Evolutionary conservation across 2,113 vertebrate species (phyloP).

Genomic region (cat (Felis catus)): F.catus_Fca126_mat1.0 CM031420.1:89984501-89985000

Average conservation of each 20-base stretch:
- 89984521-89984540: not conserved
- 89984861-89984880: not conserved
- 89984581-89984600: not conserved
- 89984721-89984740: not conserved
- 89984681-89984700: not conserved
- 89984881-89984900: not conserved
- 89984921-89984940: not conserved
- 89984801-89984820: not conserved
- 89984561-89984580: not conserved
- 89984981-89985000: not conserved
- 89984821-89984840: not conserved
- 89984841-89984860: not conserved
- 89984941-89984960: not conserved
- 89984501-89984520: not conserved
- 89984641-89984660: no score
- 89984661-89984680: no score
- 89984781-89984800: not conserved
- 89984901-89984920: not conserved
- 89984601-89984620: not conserved
- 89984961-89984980: not conserved
- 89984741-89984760: not conserved
- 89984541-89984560: not conserved
- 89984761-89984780: not conserved
- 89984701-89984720: not conserved
- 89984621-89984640: not conserved